These are phyloP conservation scores for Sminthurinus aureus DNA, from an alignment of 2,888 invertebrate genomes.

Conservation along the genomic window DNA sequence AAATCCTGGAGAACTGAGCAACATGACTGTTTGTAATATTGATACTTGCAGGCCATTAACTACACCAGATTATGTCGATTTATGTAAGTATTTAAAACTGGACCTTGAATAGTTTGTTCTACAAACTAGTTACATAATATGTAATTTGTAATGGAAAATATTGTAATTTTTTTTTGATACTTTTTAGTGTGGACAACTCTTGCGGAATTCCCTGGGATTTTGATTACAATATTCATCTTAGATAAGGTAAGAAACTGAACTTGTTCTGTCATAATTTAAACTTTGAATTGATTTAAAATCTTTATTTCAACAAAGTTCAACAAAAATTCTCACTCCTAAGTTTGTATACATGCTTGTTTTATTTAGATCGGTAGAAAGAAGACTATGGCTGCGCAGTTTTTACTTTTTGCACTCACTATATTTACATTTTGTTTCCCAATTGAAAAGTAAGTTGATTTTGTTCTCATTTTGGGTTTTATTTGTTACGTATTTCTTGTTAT, in stretches of 20 bases:
- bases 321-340: too few species aligned
- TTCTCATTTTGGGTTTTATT: too few species aligned
- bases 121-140: neutral
- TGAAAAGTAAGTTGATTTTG: constrained; percentile 67
- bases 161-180: neutral
- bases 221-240: constrained; percentile 87
- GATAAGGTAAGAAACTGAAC: constrained; percentile 69
- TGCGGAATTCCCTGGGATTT: constrained; percentile 94
- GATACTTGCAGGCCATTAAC: constrained; percentile 76
- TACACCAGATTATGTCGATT: constrained; percentile 88
- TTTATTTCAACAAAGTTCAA: neutral
- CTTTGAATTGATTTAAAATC: neutral
- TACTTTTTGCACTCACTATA: constrained; percentile 76
- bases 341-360: too few species aligned
- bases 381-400: constrained; percentile 93
- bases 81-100: constrained; percentile 62
- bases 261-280: too few species aligned
- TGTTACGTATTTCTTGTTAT: too few species aligned
- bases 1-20: neutral
- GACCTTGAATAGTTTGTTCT: neutral
- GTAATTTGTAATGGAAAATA: neutral
- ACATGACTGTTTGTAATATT: constrained; percentile 64
- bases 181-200: constrained; percentile 82
- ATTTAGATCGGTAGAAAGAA: constrained; percentile 78
- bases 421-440: constrained; percentile 60